Base-by-base conservation (phyloP, 2,797 vertebrate genomes). In the Centropyge bicolor region DNA sequence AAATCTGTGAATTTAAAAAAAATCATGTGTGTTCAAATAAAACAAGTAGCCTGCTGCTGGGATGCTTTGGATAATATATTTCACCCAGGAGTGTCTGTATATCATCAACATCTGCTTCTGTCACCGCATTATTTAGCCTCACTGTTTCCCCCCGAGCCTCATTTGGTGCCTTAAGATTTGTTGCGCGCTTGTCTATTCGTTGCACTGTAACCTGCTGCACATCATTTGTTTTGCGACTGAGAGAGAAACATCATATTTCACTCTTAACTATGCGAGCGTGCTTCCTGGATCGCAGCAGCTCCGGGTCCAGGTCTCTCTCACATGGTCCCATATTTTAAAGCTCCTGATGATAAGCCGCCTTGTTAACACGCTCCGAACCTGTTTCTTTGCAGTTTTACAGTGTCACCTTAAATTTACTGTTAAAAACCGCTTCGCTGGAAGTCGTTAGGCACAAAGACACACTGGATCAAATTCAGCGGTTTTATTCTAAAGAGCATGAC, bases 81-180 rank as follows among this genome's bases (percentile, higher is more conserved):
- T 85, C 6, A 71, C 70, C 55, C 77, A 13, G 17, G 69, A 61
- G 76, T 24, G 57, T 19, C 12, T 78, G 62, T 69, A 71, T 48
- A 83, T 81, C 75, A 82, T 74, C n/a, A 65, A 78, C 92, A 91
- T 93, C 88, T 91, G 89, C 72, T 82, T 86, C 82, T 66, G 24
- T 17, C 49, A 27, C 64, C 73, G 36, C 64, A 56, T 55, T 17
- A 54, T 54, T 72, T 64, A 67, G 55, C 45, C 36, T 73, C 41
- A 11, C 40, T 19, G 43, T 64, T 70, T 48, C 8, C 70, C 70
- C 73, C 17, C 2, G 74, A 66, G 80, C 7, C 67, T 19, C 48
- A 48, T 86, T 64, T n/a, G 40, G 36, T 35, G 40, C 0, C 12
- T 61, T 52, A 12, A 76, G 66, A 86, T 86, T 86, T 81, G 69